Base-by-base conservation (phyloP, 2,888 invertebrate species). In the Leptarthrus brevirostris region DNA sequence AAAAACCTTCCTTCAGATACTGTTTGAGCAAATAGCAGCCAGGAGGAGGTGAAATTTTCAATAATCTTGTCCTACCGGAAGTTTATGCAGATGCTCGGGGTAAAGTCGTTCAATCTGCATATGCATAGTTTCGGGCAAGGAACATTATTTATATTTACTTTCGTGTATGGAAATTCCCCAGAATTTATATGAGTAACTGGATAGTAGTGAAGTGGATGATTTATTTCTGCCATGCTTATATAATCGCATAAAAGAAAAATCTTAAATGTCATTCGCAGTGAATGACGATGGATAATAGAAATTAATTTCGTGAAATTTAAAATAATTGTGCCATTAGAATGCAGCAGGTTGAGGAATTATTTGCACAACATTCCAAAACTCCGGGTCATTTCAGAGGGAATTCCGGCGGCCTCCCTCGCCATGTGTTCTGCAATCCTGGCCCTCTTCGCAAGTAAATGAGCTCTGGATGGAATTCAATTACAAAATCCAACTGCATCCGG, bases 381-480 rank as follows among this genome's bases (percentile, higher is more conserved):
- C 30, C 30, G 20, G 10, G 61, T 3, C 18, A 36, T 36, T 40
- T 36, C 20, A 61, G 30, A 61, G 36, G 40, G 40, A 18, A 22
- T 3, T 12, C 8, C 14, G n/a, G 22, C 14, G 22, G 22, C 20
- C 20, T 64, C 24, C 47, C 24, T 12, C 3, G 40, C n/a, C 3
- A n/a, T n/a, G 3, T 12, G 0, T 40, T 6, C 40, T 30, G 34
- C 20, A 61, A n/a, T 61, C 47, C 8, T 40, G 36, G 6, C 24
- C n/a, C 64, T 40, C 44, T 44, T 64, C 44, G 16, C 24, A 47
- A n/a, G 20, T 66, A 64, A 64, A 72, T 72, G 66, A 49, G 61
- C 74, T 72, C 66, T 61, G 40, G 53, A 34, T 26, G 70, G 72
- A 74, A 72, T 72, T 64, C 66, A 72, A 74, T 74, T 70, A 74